Evolutionary conservation across 1,140 invertebrate genomes (phyloP), one percentile per base, ranked within the genome.

Genomic region (Nautilus pompilius): DNA sequence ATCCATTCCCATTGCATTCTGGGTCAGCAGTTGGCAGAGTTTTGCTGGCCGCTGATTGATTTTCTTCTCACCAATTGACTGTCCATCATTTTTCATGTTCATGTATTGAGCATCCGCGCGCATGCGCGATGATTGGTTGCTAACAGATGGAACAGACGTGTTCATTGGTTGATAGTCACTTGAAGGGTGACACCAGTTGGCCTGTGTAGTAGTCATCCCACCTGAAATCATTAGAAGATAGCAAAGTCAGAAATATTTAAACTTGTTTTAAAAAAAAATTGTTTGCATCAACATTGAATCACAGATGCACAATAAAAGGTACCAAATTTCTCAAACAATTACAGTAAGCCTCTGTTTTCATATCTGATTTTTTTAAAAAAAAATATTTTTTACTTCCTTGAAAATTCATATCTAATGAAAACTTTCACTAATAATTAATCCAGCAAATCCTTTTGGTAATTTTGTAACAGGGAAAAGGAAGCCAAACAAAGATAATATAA

Each of bases 21-120:
- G 69, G 5, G 73, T 75, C 41, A 77, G 63, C 30, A 78, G 61
- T 62, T 73, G 69, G 62, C 71, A 72, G 13, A 78, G 60, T 71
- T 74, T 78, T 17, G 73, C 71, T 28, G 66, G 48, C 24, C 70
- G 57, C 57, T 67, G 58, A 10, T 29, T 60, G 0, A 28, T 6
- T 53, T 53, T 53, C 22, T 53, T 34, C 20, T 34, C 32, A 17
- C 22, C 32, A 58, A 58, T 34, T 26, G 20, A 36, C 26, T 58
- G 32, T 13, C 32, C 10, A 33, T 58, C 56, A 58, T 30, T 36
- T 41, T 41, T 53, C 10, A 53, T 53, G 49, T 20, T 53, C 26
- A 53, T 53, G 17, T 28, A 53, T 10, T 53, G 26, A 15, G 49
- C 20, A 5, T 53, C 49, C 5, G 20, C 13, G 13, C 49, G 26